Evolutionary conservation across 2,888 invertebrate species (phyloP).

Genomic region (Erannis defoliaria): DNA sequence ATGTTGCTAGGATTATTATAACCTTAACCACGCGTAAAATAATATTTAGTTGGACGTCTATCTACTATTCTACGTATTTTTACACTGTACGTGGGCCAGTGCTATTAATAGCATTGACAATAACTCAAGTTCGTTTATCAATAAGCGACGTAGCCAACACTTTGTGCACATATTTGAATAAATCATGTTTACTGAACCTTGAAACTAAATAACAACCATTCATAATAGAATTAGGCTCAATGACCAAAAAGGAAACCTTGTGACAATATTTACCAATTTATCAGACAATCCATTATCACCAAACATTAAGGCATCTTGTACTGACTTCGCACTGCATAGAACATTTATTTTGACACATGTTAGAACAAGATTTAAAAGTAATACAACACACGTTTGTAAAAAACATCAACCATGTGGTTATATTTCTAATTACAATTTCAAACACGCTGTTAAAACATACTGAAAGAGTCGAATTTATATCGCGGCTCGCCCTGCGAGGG

Average conservation of each 20-base stretch:
- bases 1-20: constrained; percentile 3
- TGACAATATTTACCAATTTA: constrained; percentile 29
- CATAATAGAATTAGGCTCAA: constrained; percentile 25
- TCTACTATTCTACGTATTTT: constrained; percentile 25
- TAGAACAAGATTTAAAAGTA: background rate
- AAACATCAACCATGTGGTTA: no score
- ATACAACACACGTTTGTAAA: no score
- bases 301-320: constrained; percentile 15
- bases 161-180: constrained; percentile 17
- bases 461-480: no score
- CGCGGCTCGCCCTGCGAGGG: no score
- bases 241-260: constrained; percentile 30
- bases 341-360: background rate
- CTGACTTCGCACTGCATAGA: constrained; percentile 14
- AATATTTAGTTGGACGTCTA: constrained; percentile 29
- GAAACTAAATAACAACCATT: constrained; percentile 27
- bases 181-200: constrained; percentile 28
- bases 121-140: constrained; percentile 28
- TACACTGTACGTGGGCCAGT: constrained; percentile 13
- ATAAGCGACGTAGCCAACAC: constrained; percentile 17
- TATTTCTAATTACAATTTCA: no score
- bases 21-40: constrained; percentile 8
- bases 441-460: no score
- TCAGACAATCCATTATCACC: constrained; percentile 25
- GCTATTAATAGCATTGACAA: constrained; percentile 29